Base-by-base conservation (phyloP, 1,140 invertebrate genomes). In the Cryptotermes secundus region DNA sequence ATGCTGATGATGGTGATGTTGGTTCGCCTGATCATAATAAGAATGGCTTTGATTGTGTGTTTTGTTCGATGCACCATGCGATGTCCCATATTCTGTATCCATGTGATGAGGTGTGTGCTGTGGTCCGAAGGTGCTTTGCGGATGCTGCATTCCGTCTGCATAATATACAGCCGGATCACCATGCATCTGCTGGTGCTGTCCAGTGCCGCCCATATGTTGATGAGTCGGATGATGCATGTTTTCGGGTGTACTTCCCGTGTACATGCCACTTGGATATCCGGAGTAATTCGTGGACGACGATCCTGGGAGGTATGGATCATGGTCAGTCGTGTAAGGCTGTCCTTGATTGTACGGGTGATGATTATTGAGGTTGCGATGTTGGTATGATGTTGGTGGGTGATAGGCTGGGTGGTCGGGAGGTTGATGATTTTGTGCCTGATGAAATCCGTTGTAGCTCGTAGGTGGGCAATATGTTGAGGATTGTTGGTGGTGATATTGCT, bases 1-100 rank as follows among this genome's bases (percentile, higher is more conserved):
- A 19, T 35, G 24, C 35, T 59, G 84, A 34, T 86, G 86, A 34
- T 87, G 86, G 79, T 86, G 86, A 80, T 87, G 86, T 80, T 87
- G 85, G 6, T 84, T 84, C 65, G 82, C 19, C 81, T 59, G 59
- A 72, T 72, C 59, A 16, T 72, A 72, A 31, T 72, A 72, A 31
- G 59, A 26, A 31, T 72, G 59, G 4, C 59, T 14, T 72, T 72
- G 59, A 72, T 31, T 72, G 59, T 72, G 59, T n/a, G 59, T 9
- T 31, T 72, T 72, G 59, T 72, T 72, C 6, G 59, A n/a, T 31
- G 59, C 59, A 12, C 59, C 16, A 1, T 72, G 59, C 9, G 59
- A 6, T 12, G 59, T 72, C 59, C 59, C 59, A 31, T 72, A 72
- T 14, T 72, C 59, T 12, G 59, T 31, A 9, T 72, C 59, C 59